A percentile compares a stretch with the other conserved stretches of the same genome.
Conservation (phyloP, 2,888 invertebrate genomes). For the Ernsta delagoae region DNA sequence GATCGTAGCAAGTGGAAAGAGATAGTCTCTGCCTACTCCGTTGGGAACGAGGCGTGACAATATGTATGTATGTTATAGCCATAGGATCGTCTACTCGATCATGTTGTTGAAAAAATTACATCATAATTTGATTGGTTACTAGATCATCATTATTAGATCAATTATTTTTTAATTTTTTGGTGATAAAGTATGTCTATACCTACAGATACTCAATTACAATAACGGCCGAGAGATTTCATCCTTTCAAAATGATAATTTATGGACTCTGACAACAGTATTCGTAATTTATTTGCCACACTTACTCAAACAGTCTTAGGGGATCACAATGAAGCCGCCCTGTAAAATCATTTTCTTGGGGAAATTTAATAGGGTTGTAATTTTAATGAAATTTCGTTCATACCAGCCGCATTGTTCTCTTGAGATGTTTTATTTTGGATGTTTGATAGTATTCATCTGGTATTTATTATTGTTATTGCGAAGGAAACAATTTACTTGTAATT, state of each 20-base stretch:
- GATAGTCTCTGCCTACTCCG: too few species aligned
- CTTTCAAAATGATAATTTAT: conserved; percentile 47
- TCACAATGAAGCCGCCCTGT: conserved; percentile 32
- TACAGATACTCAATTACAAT: background rate
- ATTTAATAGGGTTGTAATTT: conserved; percentile 36
- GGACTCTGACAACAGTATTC: conserved; percentile 48
- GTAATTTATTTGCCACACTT: conserved; percentile 48
- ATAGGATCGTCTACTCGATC: too few species aligned
- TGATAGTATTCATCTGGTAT: background rate
- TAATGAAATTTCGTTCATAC: conserved; percentile 30
- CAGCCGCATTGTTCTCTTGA: conserved; percentile 13
- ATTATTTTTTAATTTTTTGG: too few species aligned
- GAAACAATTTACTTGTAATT: too few species aligned
- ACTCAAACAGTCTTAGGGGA: conserved; percentile 36
- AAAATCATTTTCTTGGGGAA: conserved; percentile 34
- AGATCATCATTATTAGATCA: too few species aligned
- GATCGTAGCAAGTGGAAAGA: too few species aligned
- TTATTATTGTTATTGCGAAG: too few species aligned
- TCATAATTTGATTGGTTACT: too few species aligned
- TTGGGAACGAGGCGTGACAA: too few species aligned
- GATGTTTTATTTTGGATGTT: conserved; percentile 10
- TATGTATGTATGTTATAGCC: too few species aligned
- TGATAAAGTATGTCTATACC: too few species aligned
- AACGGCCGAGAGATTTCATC: background rate
- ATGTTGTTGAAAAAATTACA: too few species aligned